Conservation (phyloP, 1,140 invertebrate species). For the Bilobella aurantiaca region DNA sequence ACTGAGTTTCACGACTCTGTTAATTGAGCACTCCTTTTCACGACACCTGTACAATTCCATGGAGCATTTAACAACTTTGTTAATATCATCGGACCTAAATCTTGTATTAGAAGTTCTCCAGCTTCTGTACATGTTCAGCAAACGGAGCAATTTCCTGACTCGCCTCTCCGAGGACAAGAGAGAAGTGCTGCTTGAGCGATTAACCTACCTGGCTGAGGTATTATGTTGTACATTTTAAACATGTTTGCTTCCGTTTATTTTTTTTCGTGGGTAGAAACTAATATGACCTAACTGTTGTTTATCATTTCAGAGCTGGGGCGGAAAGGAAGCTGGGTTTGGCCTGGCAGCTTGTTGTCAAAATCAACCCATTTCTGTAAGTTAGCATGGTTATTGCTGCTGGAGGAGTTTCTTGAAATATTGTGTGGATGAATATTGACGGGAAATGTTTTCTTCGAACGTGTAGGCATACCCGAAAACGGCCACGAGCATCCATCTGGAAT, state of each 20-base stretch:
- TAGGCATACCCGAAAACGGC: too few species aligned
- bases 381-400: too few species aligned
- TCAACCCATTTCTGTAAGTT: constrained; percentile 45
- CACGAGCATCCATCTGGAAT: too few species aligned
- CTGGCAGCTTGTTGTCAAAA: constrained; percentile 68
- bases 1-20: constrained; percentile 71
- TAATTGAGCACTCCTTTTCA: constrained; percentile 85
- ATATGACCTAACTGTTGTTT: constrained; percentile 3
- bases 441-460: too few species aligned
- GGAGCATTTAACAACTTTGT: constrained; percentile 71
- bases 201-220: constrained; percentile 73
- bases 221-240: too few species aligned
- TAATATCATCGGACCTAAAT: constrained; percentile 75
- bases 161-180: constrained; percentile 62
- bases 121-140: constrained; percentile 84
- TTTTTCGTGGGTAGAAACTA: too few species aligned
- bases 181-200: constrained; percentile 59
- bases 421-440: too few species aligned
- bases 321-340: constrained; percentile 81
- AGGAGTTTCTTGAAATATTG: too few species aligned
- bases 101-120: constrained; percentile 77
- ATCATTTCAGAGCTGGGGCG: constrained; percentile 62
- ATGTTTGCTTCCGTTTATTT: background rate
- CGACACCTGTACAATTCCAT: constrained; percentile 83
- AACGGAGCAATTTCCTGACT: constrained; percentile 80